Conservation (phyloP, 2,113 vertebrate species). For the Silurus asotus region DNA sequence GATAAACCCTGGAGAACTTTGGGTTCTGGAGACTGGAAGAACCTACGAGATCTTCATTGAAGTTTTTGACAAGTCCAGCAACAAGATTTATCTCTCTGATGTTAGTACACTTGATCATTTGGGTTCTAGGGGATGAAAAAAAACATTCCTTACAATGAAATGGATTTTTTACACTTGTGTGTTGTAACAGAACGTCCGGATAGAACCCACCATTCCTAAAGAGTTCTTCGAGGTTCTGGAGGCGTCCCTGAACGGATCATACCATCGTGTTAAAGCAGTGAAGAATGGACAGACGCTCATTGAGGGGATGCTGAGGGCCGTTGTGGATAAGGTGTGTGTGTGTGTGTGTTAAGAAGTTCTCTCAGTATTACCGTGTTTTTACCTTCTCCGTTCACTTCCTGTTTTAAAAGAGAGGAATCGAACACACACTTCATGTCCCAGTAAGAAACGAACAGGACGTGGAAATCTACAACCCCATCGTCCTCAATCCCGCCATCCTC, state of each 20-base stretch:
- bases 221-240: constrained; percentile 83
- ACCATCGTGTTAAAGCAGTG: constrained; percentile 78
- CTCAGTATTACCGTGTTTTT: neutral
- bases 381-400: neutral
- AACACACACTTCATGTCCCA: constrained; percentile 76
- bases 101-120: constrained; percentile 75
- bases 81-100: constrained; percentile 88
- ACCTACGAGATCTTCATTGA: constrained; percentile 84
- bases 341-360: neutral
- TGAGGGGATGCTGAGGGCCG: constrained; percentile 78
- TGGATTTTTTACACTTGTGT: neutral
- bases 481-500: constrained; percentile 84
- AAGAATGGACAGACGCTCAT: constrained; percentile 81
- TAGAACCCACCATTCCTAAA: constrained; percentile 72
- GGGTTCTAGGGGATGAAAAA: neutral
- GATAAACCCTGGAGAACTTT: constrained; percentile 86
- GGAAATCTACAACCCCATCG: constrained; percentile 88
- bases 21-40: constrained; percentile 87
- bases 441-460: constrained; percentile 91
- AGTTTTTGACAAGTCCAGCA: constrained; percentile 89
- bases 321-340: constrained; percentile 82
- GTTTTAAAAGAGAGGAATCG: constrained; percentile 76
- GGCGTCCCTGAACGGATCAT: constrained; percentile 88
- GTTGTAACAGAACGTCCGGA: constrained; percentile 82
- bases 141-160: neutral